Evolutionary conservation across 2,797 vertebrate species (phyloP), one percentile per base, ranked within the genome.

Genomic region (Siniperca scherzeri): DNA sequence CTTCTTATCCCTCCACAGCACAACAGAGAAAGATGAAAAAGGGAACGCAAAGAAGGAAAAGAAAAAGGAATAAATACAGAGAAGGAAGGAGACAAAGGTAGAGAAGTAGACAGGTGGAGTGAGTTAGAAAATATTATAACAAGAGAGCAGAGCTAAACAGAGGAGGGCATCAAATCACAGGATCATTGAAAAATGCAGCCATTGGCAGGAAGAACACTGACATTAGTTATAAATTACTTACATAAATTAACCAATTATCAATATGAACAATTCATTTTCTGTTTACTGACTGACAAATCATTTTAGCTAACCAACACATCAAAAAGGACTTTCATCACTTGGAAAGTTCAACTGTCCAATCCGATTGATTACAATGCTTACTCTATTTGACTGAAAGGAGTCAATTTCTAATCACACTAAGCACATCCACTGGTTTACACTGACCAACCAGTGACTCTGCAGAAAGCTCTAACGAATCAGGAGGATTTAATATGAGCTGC

Each of bases 401-500:
- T 84, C 21, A 17, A 68, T 70, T 56, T 74, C 53, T 69, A 82
- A 84, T 78, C 73, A 25, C 71, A 42, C 21, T 59, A 46, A 77
- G 74, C 81, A 69, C 56, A 64, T 85, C 50, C 13, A 30, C 38
- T 59, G 55, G 36, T 81, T 83, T 64, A 66, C 71, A 4, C 33
- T 44, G 78, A 74, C 62, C 57, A 21, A 50, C 55, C 44, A 9
- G 48, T 33, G 72, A 59, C 38, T 16, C 21, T 40, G 73, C 42
- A 84, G 80, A 74, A 74, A 74, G 40, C 64, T 82, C 60, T 50
- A 70, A 82, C 46, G 62, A 80, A 86, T 77, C 70, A 60, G 56
- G 65, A 83, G 69, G 79, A 68, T 83, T 60, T 77, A 55, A 88
- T 68, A 70, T 50, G 50, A 76, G 78, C 78, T 70, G 40, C 19